phyloP scores from a whole-genome alignment of 2,797 vertebrate species.

The Eulemur coronatus region DNA sequence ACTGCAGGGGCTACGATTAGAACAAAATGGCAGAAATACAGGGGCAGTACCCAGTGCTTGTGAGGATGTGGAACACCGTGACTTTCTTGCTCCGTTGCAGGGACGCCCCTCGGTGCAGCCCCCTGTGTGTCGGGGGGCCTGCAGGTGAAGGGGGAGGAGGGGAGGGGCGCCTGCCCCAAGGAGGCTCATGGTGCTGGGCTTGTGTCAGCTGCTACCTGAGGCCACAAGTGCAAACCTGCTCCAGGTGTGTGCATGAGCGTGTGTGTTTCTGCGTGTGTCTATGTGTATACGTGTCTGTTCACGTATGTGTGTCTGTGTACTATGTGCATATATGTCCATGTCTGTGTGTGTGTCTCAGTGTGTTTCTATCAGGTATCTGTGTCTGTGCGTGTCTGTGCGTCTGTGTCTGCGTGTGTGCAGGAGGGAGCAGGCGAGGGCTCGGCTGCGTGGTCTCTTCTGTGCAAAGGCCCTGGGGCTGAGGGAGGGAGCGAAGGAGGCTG shows the following conservation, averaged over 20 bases:
- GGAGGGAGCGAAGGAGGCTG: neutral
- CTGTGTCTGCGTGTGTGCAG: neutral
- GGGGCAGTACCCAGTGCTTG: rapidly evolving
- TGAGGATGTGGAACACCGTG: rapidly evolving
- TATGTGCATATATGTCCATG: neutral
- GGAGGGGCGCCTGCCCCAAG: no score
- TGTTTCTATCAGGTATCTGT: neutral
- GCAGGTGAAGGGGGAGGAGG: neutral
- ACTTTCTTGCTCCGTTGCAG: rapidly evolving
- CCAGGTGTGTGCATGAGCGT: neutral
- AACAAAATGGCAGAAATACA: rapidly evolving
- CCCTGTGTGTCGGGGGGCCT: rapidly evolving
- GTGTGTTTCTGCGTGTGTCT: neutral
- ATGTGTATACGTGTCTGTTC: neutral
- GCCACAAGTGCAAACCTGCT: neutral
- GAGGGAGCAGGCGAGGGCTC: neutral
- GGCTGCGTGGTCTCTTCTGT: neutral
- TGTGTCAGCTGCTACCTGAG: neutral
- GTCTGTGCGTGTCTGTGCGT: neutral
- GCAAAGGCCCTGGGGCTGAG: slow-evolving; percentile 64
- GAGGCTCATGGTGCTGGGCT: rapidly evolving
- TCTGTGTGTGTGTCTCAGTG: neutral
- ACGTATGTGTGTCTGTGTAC: neutral
- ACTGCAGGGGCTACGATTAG: neutral
- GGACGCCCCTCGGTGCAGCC: rapidly evolving